Conservation (phyloP, 2,113 vertebrate species). For the Labrus mixtus region DNA sequence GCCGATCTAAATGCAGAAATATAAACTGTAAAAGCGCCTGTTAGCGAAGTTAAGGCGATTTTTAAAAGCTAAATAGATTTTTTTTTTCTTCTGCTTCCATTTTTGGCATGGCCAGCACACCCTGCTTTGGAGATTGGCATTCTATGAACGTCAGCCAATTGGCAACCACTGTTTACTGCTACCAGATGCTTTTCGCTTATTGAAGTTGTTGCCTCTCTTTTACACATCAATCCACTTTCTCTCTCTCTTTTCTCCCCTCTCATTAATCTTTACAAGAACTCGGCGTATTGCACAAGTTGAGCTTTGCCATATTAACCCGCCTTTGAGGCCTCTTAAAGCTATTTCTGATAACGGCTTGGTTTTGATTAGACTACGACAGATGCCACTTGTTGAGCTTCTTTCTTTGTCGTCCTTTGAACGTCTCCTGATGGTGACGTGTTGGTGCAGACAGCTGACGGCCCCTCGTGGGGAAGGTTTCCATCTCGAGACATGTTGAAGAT, state of each 20-base stretch:
- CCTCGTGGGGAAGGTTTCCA: not conserved
- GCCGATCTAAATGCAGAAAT: constrained; percentile 9
- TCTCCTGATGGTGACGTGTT: constrained; percentile 6
- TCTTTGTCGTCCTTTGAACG: constrained; percentile 8
- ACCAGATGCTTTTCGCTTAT: constrained; percentile 73
- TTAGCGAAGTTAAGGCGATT: constrained; percentile 12
- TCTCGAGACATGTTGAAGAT: constrained; percentile 12
- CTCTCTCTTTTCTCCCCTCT: constrained; percentile 53
- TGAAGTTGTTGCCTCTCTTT: constrained; percentile 62
- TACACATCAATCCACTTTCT: constrained; percentile 63
- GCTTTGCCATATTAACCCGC: constrained; percentile 51
- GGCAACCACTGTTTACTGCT: constrained; percentile 70
- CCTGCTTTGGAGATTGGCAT: constrained; percentile 65
- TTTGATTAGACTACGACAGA: constrained; percentile 49
- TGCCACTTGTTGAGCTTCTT: constrained; percentile 53
- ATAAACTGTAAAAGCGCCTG: not conserved
- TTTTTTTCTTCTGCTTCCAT: not conserved
- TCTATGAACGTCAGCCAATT: constrained; percentile 74
- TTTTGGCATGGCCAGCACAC: constrained; percentile 51
- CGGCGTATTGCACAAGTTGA: constrained; percentile 54
- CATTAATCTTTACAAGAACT: constrained; percentile 78
- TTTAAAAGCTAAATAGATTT: constrained; percentile 23
- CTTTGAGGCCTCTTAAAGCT: constrained; percentile 58
- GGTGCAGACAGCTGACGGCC: not conserved
- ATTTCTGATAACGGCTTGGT: constrained; percentile 49